Conservation (phyloP, 2,888 invertebrate genomes). For the Ashinkailepas kermadecensis region DNA sequence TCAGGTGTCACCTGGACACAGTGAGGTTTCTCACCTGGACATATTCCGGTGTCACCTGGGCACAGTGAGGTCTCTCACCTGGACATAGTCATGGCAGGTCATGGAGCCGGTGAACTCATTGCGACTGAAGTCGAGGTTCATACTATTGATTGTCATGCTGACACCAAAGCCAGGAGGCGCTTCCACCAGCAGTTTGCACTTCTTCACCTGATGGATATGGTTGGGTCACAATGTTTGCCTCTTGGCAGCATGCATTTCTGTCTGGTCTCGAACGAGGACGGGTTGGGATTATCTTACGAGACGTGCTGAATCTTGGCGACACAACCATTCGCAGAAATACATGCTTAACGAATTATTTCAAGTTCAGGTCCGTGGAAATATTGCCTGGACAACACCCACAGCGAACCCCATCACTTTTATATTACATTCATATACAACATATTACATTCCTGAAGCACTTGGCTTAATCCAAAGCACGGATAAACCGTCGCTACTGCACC, state of each 20-base stretch:
- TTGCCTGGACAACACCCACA: too few relatives aligned
- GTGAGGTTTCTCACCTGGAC: background rate
- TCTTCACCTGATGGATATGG: background rate
- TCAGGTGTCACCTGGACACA: too few relatives aligned
- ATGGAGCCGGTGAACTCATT: background rate
- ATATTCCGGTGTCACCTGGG: background rate
- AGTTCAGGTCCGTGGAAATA: too few relatives aligned
- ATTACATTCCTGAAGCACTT: background rate
- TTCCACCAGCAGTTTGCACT: background rate
- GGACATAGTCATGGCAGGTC: background rate
- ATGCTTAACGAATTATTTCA: background rate
- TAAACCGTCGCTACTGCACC: background rate
- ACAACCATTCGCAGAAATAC: background rate
- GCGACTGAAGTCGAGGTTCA: background rate
- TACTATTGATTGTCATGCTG: conserved; percentile 13
- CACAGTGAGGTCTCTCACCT: background rate
- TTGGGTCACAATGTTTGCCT: background rate
- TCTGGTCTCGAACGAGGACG: background rate
- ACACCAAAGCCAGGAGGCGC: background rate
- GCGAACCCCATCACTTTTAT: too few relatives aligned
- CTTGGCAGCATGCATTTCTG: too few relatives aligned
- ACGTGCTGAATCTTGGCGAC: background rate
- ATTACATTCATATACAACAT: background rate
- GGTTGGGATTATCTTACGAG: background rate
- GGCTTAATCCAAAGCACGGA: background rate